Percentiles rank a stretch among this genome's conserved stretches.
These are phyloP conservation scores for Gasteruption jaculator DNA, from an alignment of 2,888 invertebrate species.

Conservation along the genomic window DNA sequence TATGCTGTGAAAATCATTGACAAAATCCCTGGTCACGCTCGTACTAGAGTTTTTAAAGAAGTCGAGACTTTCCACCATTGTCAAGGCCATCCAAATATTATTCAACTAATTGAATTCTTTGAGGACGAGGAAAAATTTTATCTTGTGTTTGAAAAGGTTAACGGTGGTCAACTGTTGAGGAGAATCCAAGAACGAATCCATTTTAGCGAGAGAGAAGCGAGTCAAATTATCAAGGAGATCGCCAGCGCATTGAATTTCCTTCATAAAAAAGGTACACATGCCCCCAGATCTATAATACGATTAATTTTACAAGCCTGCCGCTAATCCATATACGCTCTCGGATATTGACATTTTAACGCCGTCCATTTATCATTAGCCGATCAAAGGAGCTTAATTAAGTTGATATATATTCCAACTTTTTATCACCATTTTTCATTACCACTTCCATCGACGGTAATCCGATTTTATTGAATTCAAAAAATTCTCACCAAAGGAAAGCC, in stretches of 20 bases:
- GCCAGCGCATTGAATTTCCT: slow-evolving; percentile 92
- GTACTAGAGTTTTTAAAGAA: slow-evolving; percentile 94
- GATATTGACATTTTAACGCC: too few relatives aligned
- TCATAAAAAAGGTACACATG: slow-evolving; percentile 78
- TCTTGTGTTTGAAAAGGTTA: slow-evolving; percentile 96
- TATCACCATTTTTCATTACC: too few relatives aligned
- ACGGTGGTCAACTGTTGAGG: slow-evolving; percentile 88
- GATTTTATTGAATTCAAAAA: too few relatives aligned
- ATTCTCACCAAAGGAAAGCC: too few relatives aligned
- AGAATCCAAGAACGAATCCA: slow-evolving; percentile 91
- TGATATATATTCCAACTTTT: too few relatives aligned
- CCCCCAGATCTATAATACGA: not conserved
- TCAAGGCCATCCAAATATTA: slow-evolving; percentile 94
- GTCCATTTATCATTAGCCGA: too few relatives aligned
- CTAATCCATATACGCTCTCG: not conserved
- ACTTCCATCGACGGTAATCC: too few relatives aligned
- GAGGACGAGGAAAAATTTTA: slow-evolving; percentile 97
- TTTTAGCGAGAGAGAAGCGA: slow-evolving; percentile 95
- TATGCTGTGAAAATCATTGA: slow-evolving; percentile 97
- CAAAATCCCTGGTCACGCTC: slow-evolving; percentile 90
- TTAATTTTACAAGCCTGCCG: not conserved
- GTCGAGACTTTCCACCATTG: slow-evolving; percentile 99
- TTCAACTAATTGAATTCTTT: slow-evolving; percentile 95
- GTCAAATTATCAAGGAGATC: slow-evolving; percentile 88
- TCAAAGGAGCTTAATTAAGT: too few relatives aligned